Evolutionary conservation across 1,140 invertebrate genomes (phyloP).

Genomic region (Cyrtorhinus lividipennis): DNA sequence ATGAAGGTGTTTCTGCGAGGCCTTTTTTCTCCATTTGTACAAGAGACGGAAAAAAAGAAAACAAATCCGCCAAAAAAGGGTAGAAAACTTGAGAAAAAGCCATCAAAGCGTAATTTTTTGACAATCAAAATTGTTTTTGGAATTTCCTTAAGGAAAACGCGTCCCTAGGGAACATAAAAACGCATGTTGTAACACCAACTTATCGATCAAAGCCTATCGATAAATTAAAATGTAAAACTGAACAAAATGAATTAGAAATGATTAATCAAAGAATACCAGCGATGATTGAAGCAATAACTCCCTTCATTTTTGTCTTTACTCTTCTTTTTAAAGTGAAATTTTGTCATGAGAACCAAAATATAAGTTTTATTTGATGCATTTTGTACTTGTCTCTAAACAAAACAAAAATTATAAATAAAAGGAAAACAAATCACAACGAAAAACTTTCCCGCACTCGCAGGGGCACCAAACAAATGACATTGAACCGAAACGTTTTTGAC

Average conservation of each 20-base stretch:
- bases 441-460: background rate
- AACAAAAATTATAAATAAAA: background rate
- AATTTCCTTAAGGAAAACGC: background rate
- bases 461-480: background rate
- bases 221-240: background rate
- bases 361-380: no score
- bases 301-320: no score
- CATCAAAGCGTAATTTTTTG: constrained; percentile 7
- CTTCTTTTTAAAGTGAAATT: no score
- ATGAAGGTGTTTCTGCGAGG: constrained; percentile 19
- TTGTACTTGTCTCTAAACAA: background rate
- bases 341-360: no score
- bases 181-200: constrained; percentile 2
- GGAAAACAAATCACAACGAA: background rate
- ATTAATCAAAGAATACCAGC: background rate
- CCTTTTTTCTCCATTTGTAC: background rate
- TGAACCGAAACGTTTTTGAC: background rate
- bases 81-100: background rate
- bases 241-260: background rate
- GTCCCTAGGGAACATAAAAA: background rate
- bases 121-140: background rate
- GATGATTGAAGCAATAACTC: no score
- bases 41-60: background rate
- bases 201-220: background rate
- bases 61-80: background rate